A percentile compares a stretch with the other conserved stretches of the same genome.
Conservation (phyloP, 2,113 vertebrate species). For the Cnemophilus loriae region DNA sequence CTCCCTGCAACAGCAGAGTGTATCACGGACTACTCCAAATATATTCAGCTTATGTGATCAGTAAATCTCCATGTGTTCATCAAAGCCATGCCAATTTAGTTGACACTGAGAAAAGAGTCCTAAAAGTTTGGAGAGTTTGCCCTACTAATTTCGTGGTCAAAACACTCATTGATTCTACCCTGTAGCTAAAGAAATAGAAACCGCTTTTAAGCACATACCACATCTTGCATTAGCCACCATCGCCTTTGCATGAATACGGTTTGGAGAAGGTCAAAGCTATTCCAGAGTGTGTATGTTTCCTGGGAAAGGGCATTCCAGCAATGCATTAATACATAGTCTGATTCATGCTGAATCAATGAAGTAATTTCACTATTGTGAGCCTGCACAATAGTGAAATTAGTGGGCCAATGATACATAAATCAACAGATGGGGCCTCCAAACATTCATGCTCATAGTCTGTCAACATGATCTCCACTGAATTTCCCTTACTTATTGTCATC, state of each 20-base stretch:
- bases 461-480: background rate
- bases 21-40: background rate
- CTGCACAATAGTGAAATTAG: background rate
- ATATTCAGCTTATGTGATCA: background rate
- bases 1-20: background rate
- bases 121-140: background rate
- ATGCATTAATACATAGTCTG: constrained; percentile 40
- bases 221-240: background rate
- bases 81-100: background rate
- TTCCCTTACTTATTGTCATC: background rate
- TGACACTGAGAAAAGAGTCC: background rate
- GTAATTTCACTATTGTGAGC: constrained; percentile 50
- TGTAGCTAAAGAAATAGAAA: background rate
- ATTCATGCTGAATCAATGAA: constrained; percentile 50
- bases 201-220: background rate
- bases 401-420: constrained; percentile 31
- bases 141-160: background rate
- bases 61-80: background rate
- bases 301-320: background rate
- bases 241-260: background rate
- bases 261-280: background rate
- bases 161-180: background rate
- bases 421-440: constrained; percentile 37
- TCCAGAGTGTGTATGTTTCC: background rate
- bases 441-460: constrained; percentile 16